Conservation (phyloP, 2,888 invertebrate genomes). For the Siphlonurus alternatus region DNA sequence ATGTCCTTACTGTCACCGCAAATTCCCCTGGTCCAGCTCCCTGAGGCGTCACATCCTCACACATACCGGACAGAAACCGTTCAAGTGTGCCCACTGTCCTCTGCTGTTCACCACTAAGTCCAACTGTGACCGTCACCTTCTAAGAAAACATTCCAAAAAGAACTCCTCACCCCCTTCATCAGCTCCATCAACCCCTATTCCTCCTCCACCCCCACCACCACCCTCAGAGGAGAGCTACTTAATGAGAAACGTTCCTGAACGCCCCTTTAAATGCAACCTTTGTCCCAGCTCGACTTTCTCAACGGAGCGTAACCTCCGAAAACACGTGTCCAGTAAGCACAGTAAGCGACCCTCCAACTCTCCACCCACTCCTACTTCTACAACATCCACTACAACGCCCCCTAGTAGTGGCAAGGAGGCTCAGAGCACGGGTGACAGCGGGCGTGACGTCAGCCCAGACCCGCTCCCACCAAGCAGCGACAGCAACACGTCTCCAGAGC, state of each 20-base stretch:
- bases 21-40: conserved; percentile 95
- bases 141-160: conserved; percentile 59
- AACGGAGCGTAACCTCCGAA: conserved; percentile 58
- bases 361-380: conserved; percentile 20
- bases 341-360: conserved; percentile 21
- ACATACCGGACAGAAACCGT: conserved; percentile 91
- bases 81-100: conserved; percentile 85
- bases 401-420: conserved; percentile 14
- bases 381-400: conserved; percentile 18
- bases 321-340: conserved; percentile 59
- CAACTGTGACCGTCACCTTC: conserved; percentile 86
- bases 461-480: conserved; percentile 20
- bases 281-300: conserved; percentile 74
- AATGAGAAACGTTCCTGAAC: conserved; percentile 53
- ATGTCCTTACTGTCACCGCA: conserved; percentile 83
- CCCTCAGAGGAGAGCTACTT: conserved; percentile 26
- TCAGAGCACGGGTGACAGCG: conserved; percentile 18
- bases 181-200: conserved; percentile 22
- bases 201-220: conserved; percentile 15
- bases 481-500: conserved; percentile 20
- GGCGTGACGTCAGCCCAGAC: conserved; percentile 19
- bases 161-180: conserved; percentile 20
- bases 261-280: conserved; percentile 60
- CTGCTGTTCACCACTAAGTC: conserved; percentile 92
- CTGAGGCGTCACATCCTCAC: conserved; percentile 87